Evolutionary conservation across 2,797 vertebrate species (phyloP).

Genomic region (Botia kubotai): DNA sequence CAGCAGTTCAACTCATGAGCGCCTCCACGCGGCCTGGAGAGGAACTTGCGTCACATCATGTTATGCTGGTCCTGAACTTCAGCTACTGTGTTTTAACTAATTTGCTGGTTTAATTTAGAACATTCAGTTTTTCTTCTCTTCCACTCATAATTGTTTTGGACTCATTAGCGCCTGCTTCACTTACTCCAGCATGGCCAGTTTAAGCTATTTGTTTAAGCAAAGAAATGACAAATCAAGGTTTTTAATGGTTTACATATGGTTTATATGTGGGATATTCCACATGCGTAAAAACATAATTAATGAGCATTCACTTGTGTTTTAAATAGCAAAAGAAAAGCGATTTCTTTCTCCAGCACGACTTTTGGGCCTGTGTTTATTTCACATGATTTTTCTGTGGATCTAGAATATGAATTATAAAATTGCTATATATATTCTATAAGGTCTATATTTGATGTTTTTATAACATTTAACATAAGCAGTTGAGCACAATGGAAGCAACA

Average conservation of each 20-base stretch:
- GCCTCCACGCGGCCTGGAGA: constrained; percentile 14
- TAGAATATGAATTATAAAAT: constrained; percentile 44
- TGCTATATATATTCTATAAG: constrained; percentile 13
- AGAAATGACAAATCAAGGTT: not conserved
- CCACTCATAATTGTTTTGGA: no score
- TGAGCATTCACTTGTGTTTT: not conserved
- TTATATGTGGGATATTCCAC: not conserved
- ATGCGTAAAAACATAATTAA: not conserved
- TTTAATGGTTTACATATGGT: not conserved
- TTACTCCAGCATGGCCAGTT: not conserved
- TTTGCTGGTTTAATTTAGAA: no score
- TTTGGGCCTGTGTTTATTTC: not conserved
- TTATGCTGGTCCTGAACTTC: not conserved
- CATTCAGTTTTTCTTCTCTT: not conserved
- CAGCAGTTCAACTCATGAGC: not conserved
- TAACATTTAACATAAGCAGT: constrained; percentile 29
- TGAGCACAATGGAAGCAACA: constrained; percentile 47
- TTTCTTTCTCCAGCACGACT: constrained; percentile 28
- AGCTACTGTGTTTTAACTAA: not conserved
- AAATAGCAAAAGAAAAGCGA: not conserved
- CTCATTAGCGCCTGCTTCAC: no score
- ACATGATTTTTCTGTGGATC: constrained; percentile 21
- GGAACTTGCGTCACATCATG: not conserved
- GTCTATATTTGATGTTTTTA: constrained; percentile 1
- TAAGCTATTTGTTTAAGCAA: not conserved